Evolutionary conservation across 1,140 invertebrate genomes (phyloP), one percentile per base, ranked within the genome.

Genomic region (Heliconius nattereri): DNA sequence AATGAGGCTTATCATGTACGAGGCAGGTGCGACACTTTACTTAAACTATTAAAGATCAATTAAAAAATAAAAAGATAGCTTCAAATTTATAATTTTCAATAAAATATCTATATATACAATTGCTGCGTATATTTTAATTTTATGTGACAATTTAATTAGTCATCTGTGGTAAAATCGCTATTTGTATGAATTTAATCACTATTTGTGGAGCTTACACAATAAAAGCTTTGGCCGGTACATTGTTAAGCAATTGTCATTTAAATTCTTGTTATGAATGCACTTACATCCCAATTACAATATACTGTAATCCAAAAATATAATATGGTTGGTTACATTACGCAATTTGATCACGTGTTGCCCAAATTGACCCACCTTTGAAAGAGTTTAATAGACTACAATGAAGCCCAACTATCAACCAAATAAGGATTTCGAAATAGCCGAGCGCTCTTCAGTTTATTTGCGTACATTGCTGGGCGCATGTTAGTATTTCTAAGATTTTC

Each of bases 351-450:
- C 86, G 89, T 80, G 75, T 86, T 89, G 83, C 86, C 87, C 86
- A 90, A 91, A 90, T 87, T 89, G 92, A 92, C 84, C 89, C 85
- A 85, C 82, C 87, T 89, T 84, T 90, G 88, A 93, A 93, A 94
- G 84, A 92, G 88, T 93, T 90, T 91, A 91, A 93, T 92, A 91
- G 88, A 91, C 88, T 89, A 93, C 92, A 94, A 92, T 93, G 86
- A 84, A 81, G 76, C 84, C 85, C 84, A 85, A 87, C 85, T 89
- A 85, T 87, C 88, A 88, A 82, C 81, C 82, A 79, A 78, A 76
- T 70, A 81, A 77, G 76, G 54, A 60, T 78, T 70, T 73, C 26
- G 77, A 52, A 73, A 80, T 70, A 26, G n/a, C 57, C 16, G 7
- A 74, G 66, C 40, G n/a, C 1, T 45, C 16, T 75, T 73, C 45